phyloP scores from a whole-genome alignment of 2,113 vertebrate genomes.

The Harpagus bidentatus region DNA sequence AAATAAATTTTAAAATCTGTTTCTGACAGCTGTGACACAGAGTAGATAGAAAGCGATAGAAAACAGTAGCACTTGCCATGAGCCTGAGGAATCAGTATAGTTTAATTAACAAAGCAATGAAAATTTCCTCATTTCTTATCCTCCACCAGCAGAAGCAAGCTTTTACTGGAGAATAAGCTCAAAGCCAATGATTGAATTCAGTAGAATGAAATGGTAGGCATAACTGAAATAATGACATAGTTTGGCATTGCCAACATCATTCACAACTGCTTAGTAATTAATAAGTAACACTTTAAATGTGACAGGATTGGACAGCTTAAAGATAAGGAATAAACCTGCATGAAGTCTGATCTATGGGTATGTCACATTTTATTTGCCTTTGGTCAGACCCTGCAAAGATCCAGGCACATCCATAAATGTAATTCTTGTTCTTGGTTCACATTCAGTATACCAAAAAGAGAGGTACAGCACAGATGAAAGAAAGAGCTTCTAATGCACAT shows the following conservation, averaged over 20 bases:
- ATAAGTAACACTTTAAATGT: background rate
- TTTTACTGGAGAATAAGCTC: background rate
- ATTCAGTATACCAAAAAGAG: background rate
- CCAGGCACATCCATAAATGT: background rate
- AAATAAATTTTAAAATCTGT: background rate
- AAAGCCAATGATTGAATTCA: background rate
- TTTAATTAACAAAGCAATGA: background rate
- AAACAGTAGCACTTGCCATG: background rate
- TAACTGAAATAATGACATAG: background rate
- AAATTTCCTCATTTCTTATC: background rate
- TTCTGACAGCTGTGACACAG: background rate
- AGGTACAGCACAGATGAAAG: background rate
- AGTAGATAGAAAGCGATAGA: background rate
- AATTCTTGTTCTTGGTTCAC: background rate
- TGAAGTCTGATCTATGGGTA: background rate
- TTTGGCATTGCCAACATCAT: background rate
- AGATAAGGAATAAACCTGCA: background rate
- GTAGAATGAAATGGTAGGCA: background rate
- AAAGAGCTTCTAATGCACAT: background rate
- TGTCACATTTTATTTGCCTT: background rate
- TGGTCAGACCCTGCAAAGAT: background rate
- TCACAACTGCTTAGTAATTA: conserved; percentile 11
- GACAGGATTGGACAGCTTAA: background rate
- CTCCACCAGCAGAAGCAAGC: background rate
- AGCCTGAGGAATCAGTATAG: background rate